A percentile compares a stretch with the other conserved stretches of the same genome.
Evolutionary conservation across 1,140 invertebrate species (phyloP).

Genomic region (Trichogramma pretiosum): DNA sequence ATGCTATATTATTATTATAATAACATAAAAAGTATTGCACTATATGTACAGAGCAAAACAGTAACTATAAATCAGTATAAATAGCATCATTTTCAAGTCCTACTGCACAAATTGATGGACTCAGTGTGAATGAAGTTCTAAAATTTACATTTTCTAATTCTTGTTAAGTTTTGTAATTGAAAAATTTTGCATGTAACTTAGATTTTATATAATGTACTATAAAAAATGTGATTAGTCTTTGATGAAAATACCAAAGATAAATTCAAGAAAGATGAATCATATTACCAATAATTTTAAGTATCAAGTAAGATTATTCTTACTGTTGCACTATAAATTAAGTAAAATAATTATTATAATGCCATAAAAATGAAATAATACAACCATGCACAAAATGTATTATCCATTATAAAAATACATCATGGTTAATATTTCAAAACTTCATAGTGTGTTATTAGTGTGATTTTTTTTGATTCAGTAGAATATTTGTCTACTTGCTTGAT

Average conservation of each 20-base stretch:
- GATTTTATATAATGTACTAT: neutral
- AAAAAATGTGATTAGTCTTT: conserved; percentile 2
- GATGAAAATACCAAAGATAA: conserved; percentile 12
- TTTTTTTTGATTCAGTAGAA: no score
- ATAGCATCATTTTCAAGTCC: conserved; percentile 4
- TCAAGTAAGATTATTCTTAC: conserved; percentile 12
- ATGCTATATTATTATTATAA: neutral
- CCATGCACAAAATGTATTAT: no score
- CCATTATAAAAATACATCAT: no score
- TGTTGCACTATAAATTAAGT: neutral
- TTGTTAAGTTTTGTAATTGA: conserved; percentile 5
- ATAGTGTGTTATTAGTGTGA: no score
- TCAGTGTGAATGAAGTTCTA: conserved; percentile 1
- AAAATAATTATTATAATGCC: neutral
- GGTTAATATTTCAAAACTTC: no score
- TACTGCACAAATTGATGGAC: conserved; percentile 11
- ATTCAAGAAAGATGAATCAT: conserved; percentile 5
- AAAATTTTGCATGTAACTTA: conserved; percentile 7
- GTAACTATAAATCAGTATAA: conserved; percentile 4
- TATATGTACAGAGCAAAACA: conserved; percentile 9
- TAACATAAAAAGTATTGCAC: neutral
- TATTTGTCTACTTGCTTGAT: no score
- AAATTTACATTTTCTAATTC: conserved; percentile 7
- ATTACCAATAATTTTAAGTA: conserved; percentile 1
- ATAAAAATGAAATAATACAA: conserved; percentile 1